Evolutionary conservation across 2,888 invertebrate genomes (phyloP), one percentile per base, ranked within the genome.

Genomic region (Melolontha melolontha): DNA sequence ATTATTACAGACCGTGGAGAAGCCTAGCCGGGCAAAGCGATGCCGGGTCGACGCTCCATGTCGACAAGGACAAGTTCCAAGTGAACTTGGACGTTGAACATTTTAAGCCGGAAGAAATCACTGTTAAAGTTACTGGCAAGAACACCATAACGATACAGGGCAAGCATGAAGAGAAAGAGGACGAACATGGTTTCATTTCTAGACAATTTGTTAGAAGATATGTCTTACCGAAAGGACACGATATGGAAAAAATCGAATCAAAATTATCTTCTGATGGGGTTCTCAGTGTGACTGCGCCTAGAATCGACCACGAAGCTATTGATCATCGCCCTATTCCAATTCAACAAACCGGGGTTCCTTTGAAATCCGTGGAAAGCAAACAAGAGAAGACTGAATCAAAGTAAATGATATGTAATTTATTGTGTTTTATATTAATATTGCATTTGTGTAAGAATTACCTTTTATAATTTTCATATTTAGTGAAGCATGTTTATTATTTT

Each of bases 131-230:
- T 79, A 86, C 91, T 0, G 93, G 92, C 6, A 88, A 83, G 63
- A 80, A 90, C 71, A 87, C 86, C 64, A 87, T 94, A 17, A 86
- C 90, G 59, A 86, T 92, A n/a, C 92, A 94, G 80, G 94, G 91
- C 0, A 92, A 90, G 78, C 94, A 92, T 78, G 92, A 92, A 76
- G 89, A 93, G 71, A 90, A 90, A 74, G 87, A 88, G 51, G 92
- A 92, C 73, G 88, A 90, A 12, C 90, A 91, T 74, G 93, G 93
- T 0, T 90, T 87, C 80, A 89, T 93, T n/a, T 89, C 90, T 41
- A 87, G 93, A 64, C 91, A 93, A 74, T 93, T 94, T 76, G 88
- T 90, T 70, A 86, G 94, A 41, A 87, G 91, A 66, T 94, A 93
- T 79, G 79, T 88, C 57, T 79, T 94, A 59, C 94, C 94, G 0